These are phyloP conservation scores for Polydrusus cervinus DNA, from an alignment of 2,888 invertebrate genomes.

Conservation along the genomic window DNA sequence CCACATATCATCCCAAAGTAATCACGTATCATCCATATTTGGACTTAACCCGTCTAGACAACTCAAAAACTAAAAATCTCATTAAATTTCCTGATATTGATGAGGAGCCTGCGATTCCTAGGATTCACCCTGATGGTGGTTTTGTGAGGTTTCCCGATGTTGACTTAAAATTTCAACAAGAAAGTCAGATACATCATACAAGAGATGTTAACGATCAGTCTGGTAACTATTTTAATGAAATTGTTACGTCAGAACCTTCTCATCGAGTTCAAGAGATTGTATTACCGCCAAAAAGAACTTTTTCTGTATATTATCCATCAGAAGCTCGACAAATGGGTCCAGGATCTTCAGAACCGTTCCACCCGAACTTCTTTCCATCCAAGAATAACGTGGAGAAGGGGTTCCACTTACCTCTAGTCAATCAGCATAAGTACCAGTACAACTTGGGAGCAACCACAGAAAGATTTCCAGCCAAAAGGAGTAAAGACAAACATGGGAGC, in stretches of 20 bases:
- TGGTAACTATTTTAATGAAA: conserved; percentile 52
- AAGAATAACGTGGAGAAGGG: background rate
- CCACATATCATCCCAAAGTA: conserved; percentile 52
- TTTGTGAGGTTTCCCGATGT: conserved; percentile 56
- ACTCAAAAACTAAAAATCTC: conserved; percentile 40
- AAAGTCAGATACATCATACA: conserved; percentile 47
- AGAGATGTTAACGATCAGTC: conserved; percentile 47
- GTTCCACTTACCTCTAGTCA: conserved; percentile 14
- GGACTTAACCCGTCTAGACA: conserved; percentile 25
- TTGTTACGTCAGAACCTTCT: conserved; percentile 44
- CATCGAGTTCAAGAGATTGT: conserved; percentile 31
- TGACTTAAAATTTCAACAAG: conserved; percentile 48
- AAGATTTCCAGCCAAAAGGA: conserved; percentile 48
- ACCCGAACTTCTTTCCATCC: conserved; percentile 26
- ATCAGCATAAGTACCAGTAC: conserved; percentile 36
- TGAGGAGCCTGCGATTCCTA: conserved; percentile 28
- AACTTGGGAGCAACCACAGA: conserved; percentile 37
- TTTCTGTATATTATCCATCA: conserved; percentile 8
- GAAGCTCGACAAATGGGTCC: conserved; percentile 3
- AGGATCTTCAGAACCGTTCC: background rate
- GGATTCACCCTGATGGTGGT: conserved; percentile 35
- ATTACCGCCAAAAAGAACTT: conserved; percentile 22
- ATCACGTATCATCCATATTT: conserved; percentile 50
- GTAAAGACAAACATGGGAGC: conserved; percentile 62
- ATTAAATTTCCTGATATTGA: conserved; percentile 56